phyloP scores from a whole-genome alignment of 2,888 invertebrate species.

The Ceramica pisi region DNA sequence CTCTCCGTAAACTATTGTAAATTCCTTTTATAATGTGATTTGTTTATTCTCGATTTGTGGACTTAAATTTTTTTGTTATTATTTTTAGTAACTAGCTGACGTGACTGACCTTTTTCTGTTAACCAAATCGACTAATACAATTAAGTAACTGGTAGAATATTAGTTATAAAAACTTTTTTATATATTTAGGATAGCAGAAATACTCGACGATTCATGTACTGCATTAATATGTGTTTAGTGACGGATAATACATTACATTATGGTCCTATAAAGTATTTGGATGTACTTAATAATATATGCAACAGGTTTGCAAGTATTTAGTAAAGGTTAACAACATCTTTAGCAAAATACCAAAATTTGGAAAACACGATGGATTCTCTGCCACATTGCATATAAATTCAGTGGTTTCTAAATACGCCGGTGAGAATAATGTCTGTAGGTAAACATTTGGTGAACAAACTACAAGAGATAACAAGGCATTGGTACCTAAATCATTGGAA shows the following conservation, averaged over 20 bases:
- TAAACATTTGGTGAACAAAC: conserved; percentile 43
- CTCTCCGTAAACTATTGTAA: too few relatives aligned
- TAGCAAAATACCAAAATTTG: conserved; percentile 21
- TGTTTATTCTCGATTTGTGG: too few relatives aligned
- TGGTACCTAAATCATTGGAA: not conserved
- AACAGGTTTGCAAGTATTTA: not conserved
- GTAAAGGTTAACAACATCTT: conserved; percentile 21
- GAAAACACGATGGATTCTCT: conserved; percentile 7
- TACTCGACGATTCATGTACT: not conserved
- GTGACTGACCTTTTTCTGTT: too few relatives aligned
- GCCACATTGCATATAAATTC: conserved; percentile 13
- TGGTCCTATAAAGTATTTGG: not conserved
- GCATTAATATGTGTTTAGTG: not conserved
- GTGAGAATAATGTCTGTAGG: conserved; percentile 30
- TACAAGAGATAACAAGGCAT: conserved; percentile 45
- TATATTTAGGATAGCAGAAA: too few relatives aligned
- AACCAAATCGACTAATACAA: too few relatives aligned
- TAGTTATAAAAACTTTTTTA: too few relatives aligned
- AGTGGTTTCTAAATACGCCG: conserved; percentile 13
- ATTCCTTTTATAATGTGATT: too few relatives aligned
- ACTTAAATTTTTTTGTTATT: too few relatives aligned
- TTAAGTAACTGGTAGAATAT: too few relatives aligned
- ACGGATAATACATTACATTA: too few relatives aligned
- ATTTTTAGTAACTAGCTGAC: too few relatives aligned
- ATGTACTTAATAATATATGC: conserved; percentile 4